Conservation (phyloP, 1,140 invertebrate genomes). For the Drosophila novamexicana region DNA sequence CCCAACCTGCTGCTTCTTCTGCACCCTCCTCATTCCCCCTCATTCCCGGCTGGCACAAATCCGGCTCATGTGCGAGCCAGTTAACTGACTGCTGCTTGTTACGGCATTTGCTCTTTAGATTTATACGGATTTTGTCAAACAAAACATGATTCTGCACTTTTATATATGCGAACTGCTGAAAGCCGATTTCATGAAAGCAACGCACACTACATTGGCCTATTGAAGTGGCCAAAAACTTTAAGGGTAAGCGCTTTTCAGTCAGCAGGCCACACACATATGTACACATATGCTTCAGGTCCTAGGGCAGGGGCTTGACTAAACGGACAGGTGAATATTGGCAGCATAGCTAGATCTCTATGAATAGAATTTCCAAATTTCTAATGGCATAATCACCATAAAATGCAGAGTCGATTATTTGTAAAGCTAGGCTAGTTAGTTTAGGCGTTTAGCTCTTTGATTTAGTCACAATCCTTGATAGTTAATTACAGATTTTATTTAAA, state of each 20-base stretch:
- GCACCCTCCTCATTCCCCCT: background rate
- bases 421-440: too few species aligned
- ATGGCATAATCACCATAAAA: background rate
- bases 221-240: conserved; percentile 21
- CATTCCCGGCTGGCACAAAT: conserved; percentile 29
- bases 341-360: background rate
- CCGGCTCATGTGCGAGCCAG: conserved; percentile 40
- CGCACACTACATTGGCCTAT: conserved; percentile 10
- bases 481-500: too few species aligned
- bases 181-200: conserved; percentile 54
- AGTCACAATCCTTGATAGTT: too few species aligned
- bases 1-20: background rate
- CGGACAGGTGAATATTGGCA: background rate
- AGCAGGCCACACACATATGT: background rate
- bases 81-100: conserved; percentile 56
- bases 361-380: background rate
- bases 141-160: conserved; percentile 82
- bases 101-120: conserved; percentile 74
- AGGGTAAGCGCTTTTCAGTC: conserved; percentile 31
- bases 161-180: conserved; percentile 44
- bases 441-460: too few species aligned
- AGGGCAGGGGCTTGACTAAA: background rate
- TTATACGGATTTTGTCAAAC: conserved; percentile 82
- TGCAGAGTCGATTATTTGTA: too few species aligned
- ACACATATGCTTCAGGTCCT: background rate